phyloP scores from a whole-genome alignment of 1,140 invertebrate species.

The Solenopsis invicta region DNA sequence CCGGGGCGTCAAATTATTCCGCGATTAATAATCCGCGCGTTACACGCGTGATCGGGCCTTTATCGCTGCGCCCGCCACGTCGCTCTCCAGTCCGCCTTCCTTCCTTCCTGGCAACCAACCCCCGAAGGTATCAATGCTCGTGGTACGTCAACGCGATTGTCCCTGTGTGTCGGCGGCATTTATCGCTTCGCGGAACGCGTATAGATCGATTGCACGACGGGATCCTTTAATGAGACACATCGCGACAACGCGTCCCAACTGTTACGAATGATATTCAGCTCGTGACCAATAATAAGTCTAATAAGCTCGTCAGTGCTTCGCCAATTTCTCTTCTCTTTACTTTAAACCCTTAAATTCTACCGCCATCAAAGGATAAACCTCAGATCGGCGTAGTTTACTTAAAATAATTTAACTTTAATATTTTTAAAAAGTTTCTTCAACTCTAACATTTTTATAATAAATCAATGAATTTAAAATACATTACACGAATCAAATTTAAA shows the following conservation, averaged over 20 bases:
- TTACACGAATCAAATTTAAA: background rate
- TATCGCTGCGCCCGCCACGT: conserved; percentile 72
- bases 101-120: conserved; percentile 71
- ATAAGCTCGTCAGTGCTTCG: background rate
- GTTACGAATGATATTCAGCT: conserved; percentile 32
- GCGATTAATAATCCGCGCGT: conserved; percentile 86
- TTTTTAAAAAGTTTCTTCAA: no score
- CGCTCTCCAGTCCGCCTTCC: conserved; percentile 66
- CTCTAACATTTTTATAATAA: background rate
- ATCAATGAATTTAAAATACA: background rate
- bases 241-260: conserved; percentile 66
- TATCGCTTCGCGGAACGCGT: conserved; percentile 71
- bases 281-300: conserved; percentile 17
- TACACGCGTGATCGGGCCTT: conserved; percentile 86
- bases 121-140: conserved; percentile 74
- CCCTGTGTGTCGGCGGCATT: conserved; percentile 73
- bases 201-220: conserved; percentile 69
- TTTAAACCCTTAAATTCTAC: background rate
- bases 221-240: conserved; percentile 74
- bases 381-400: background rate
- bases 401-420: background rate
- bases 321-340: background rate
- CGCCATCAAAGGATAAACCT: background rate
- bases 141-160: conserved; percentile 73
- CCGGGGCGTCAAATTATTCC: conserved; percentile 84